Conservation (phyloP, 2,888 invertebrate genomes). For the Eupeodes luniger region DNA sequence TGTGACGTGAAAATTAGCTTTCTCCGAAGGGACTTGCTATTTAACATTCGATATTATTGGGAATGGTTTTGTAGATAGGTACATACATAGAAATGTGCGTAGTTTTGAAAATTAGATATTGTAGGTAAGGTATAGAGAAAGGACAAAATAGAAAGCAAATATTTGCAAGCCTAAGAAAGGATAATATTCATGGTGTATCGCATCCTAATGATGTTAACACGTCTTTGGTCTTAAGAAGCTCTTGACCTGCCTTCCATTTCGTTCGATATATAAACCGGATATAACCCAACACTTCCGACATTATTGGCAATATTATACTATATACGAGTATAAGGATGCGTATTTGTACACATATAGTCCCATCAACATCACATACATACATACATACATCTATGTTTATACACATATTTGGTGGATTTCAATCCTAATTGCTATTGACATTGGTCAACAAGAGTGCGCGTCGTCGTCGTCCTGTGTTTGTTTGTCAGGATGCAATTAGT, state of each 20-base stretch:
- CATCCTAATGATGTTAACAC: conserved; percentile 74
- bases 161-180: conserved; percentile 67
- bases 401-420: conserved; percentile 67
- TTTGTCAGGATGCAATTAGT: conserved; percentile 76
- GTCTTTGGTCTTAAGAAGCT: conserved; percentile 70
- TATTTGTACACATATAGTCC: conserved; percentile 62
- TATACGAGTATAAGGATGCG: conserved; percentile 38
- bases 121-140: background rate
- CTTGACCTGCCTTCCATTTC: conserved; percentile 46
- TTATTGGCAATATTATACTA: conserved; percentile 24
- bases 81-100: background rate
- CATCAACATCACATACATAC: conserved; percentile 23
- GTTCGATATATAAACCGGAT: conserved; percentile 32
- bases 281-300: conserved; percentile 65
- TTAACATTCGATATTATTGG: conserved; percentile 19
- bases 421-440: conserved; percentile 77
- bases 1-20: conserved; percentile 55
- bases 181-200: conserved; percentile 68
- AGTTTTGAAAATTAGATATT: conserved; percentile 43
- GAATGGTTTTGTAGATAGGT: background rate
- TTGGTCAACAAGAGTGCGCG: conserved; percentile 68
- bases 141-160: conserved; percentile 50
- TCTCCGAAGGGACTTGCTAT: conserved; percentile 22
- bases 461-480: conserved; percentile 56
- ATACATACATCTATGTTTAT: background rate